Evolutionary conservation across 2,888 invertebrate species (phyloP), one percentile per base, ranked within the genome.

Genomic region (Tineola bisselliella): DNA sequence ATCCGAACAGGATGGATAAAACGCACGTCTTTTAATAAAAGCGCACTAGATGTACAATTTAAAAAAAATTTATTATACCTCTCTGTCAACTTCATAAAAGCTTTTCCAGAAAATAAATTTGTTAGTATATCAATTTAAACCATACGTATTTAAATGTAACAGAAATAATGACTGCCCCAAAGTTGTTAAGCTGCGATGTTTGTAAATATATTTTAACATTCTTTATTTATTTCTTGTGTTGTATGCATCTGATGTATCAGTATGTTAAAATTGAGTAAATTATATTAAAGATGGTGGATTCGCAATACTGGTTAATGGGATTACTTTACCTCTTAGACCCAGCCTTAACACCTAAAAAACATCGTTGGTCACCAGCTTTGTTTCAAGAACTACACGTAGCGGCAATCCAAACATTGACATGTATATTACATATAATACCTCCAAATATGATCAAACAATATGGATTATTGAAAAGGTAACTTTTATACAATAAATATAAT

Each of bases 301-400:
- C 70, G 1, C 71, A 72, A 1, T 62, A 74, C 56, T 87, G 84
- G 83, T 63, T 84, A 0, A 61, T 79, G 8, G 86, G 84, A 0
- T 66, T 87, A 8, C 76, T 81, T 75, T 84, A 79, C 61, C 61
- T 87, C 31, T 61, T 86, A 38, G 84, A 84, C 62, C 84, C 84
- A 10, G 79, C 72, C 0, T 70, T 84, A 3, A 66, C 73, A 58
- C 62, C 64, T 0, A 71, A 84, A 4, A 69, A 79, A 15, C 65
- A 71, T 0, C 69, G 56, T 0, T 87, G 84, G 84, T 71, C 82
- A 0, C 65, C 73, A 0, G 19, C 77, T 0, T 72, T 83, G 0
- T 84, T 75, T 44, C 68, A 74, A 0, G 84, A 86, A 61, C 65
- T 87, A 3, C 74, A 79, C 2, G 76, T 73, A 63, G 69, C 70